Conservation (phyloP, 2,113 vertebrate species). For the Megaceryle maxima region DNA sequence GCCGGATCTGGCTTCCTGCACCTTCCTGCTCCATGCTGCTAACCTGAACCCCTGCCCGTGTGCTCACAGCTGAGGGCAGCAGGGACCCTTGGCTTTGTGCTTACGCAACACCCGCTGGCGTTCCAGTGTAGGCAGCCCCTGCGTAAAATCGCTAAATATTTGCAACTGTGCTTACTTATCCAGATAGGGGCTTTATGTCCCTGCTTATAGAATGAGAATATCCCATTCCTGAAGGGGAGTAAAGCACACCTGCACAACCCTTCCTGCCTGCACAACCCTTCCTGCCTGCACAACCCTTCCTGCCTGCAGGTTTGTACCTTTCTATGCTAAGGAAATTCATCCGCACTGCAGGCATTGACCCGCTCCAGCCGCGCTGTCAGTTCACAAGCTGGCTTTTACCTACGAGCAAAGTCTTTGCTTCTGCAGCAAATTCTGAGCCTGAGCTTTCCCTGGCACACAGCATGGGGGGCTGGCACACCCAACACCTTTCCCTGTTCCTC, state of each 20-base stretch:
- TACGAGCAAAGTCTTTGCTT: background rate
- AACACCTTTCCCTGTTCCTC: background rate
- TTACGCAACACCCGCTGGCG: background rate
- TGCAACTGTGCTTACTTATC: background rate
- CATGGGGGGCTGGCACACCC: background rate
- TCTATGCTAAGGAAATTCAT: background rate
- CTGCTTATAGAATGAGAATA: background rate
- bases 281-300: background rate
- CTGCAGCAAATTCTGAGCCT: background rate
- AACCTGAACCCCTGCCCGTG: fast-evolving
- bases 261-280: background rate
- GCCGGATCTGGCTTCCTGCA: background rate
- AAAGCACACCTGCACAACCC: background rate
- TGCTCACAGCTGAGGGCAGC: fast-evolving
- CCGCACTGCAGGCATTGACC: fast-evolving
- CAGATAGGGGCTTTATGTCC: background rate
- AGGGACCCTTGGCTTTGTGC: background rate
- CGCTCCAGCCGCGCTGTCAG: fast-evolving
- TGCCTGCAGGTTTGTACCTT: background rate
- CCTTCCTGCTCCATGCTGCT: background rate
- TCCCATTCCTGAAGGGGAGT: background rate
- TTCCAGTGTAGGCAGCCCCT: background rate
- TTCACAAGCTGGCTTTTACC: background rate
- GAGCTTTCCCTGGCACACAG: background rate
- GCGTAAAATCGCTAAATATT: background rate